Evolutionary conservation across 1,140 invertebrate species (phyloP), one percentile per base, ranked within the genome.

Genomic region (Zelostemma sp.): DNA sequence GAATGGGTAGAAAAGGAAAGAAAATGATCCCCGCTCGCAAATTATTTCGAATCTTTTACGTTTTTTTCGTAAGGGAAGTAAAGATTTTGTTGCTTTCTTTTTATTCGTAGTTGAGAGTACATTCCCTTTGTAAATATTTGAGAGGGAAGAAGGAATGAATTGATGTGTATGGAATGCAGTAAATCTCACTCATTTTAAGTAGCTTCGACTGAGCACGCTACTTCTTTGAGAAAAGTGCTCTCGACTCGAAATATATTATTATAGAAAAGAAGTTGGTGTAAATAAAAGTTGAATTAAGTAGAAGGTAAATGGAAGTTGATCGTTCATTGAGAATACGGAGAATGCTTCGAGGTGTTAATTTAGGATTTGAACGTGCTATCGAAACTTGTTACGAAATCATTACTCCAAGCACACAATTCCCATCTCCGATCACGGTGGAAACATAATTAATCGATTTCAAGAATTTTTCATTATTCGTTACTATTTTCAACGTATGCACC

Each of bases 241-340:
- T 35, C 33, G 33, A 35, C 33, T 35, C 11, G 33, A 35, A 35
- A 35, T 35, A 35, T 35, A 35, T 35, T 35, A 35, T 35, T 5
- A 9, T 1, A 2, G 33, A 35, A 35, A 35, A 35, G 3, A 35
- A 35, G 33, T n/a, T 35, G n/a, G 6, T 5, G 33, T 35, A 35
- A 35, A 35, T 35, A 9, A 35, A 9, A 35, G 33, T 2, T 6
- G 33, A 35, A 35, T 35, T n/a, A n/a, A 35, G n/a, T 35, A 35
- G 11, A 35, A 35, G 33, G 33, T 35, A 35, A 35, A 35, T 35
- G 33, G 8, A 8, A 35, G 33, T n/a, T n/a, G 33, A 35, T 35
- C 11, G 33, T 35, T 5, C 33, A 11, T n/a, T 6, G n/a, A 35
- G 11, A 35, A 9, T n/a, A n/a, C 33, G 11, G 11, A 9, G 33